Evolutionary conservation across 2,888 invertebrate genomes (phyloP), one percentile per base, ranked within the genome.

Genomic region (Ophioninae sp.): DNA sequence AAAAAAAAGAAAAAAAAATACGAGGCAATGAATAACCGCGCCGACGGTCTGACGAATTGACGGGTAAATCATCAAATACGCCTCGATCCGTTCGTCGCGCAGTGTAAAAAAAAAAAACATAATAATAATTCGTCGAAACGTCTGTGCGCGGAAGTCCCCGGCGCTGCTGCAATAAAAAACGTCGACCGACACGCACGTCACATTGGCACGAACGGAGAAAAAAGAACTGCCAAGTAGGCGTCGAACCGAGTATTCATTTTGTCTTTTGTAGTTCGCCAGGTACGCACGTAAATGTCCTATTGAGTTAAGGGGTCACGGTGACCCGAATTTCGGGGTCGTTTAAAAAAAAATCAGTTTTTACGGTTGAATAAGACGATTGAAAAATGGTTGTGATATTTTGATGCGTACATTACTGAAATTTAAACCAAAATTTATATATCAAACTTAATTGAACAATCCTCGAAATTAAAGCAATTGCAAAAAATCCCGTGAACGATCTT

Each of bases 41-140:
- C 57, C 37, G 62, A 50, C 61, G 21, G 17, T 44, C 65, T 41
- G 64, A 76, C 62, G 70, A 85, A 83, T 83, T 84, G 76, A 85
- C 82, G 84, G 88, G 89, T 89, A 89, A 88, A 86, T 82, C 39
- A 57, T 61, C 23, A 59, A 21, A 59, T 59, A 17, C 59, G 21
- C 21, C 21, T 21, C 59, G 59, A 50, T 21, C 20, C 59, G 21
- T 59, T 59, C 21, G 59, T 21, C 59, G 59, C 20, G 20, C 20
- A 59, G 21, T 59, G 59, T 20, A 20, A 10, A 50, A 50, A 50
- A 44, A 44, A 50, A 50, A 50, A 50, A 50, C 50, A 50, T 50
- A 50, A 50, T 17, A 50, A 68, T 17, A 30, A 68, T 50, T 62
- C 23, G 37, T 7, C 62, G 30, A 23, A 62, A 23, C 62, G 30